These are phyloP conservation scores for Nomia melanderi DNA, from an alignment of 1,140 invertebrate genomes.

Conservation along the genomic window DNA sequence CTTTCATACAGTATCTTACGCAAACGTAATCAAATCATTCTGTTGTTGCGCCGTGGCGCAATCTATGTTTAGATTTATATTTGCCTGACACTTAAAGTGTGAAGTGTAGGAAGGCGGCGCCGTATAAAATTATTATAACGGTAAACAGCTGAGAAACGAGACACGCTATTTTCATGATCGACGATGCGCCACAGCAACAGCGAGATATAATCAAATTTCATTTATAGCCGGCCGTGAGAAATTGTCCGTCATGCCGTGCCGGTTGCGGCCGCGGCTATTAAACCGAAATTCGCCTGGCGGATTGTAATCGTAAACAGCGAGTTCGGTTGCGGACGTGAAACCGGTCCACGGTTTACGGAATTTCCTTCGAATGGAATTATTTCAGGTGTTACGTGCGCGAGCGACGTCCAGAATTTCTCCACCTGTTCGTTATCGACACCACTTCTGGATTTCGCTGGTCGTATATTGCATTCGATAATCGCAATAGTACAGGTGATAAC, in stretches of 20 bases:
- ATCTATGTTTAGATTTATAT: too few relatives aligned
- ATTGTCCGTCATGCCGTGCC: constrained; percentile 40
- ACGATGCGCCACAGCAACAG: constrained; percentile 10
- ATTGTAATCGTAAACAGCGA: constrained; percentile 66
- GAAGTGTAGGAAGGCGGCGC: not conserved
- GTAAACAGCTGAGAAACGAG: not conserved
- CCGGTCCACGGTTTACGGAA: constrained; percentile 33
- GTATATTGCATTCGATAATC: not conserved
- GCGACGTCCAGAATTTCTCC: constrained; percentile 5
- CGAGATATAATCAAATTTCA: constrained; percentile 43
- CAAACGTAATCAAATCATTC: too few relatives aligned
- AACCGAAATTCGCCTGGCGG: constrained; percentile 57
- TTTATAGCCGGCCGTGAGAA: constrained; percentile 37
- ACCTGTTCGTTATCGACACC: constrained; percentile 16
- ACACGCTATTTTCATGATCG: constrained; percentile 9
- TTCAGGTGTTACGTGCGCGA: not conserved
- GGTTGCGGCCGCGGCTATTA: constrained; percentile 38
- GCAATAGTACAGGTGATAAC: not conserved
- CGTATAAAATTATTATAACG: constrained; percentile 16
- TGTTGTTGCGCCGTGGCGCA: too few relatives aligned
- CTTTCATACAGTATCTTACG: too few relatives aligned
- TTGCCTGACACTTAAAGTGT: not conserved
- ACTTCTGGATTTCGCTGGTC: not conserved
- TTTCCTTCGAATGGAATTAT: constrained; percentile 46
- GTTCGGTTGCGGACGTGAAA: constrained; percentile 13